These are phyloP conservation scores for Apteryx owenii DNA, from an alignment of 2,113 vertebrate genomes.

Conservation along the genomic window DNA sequence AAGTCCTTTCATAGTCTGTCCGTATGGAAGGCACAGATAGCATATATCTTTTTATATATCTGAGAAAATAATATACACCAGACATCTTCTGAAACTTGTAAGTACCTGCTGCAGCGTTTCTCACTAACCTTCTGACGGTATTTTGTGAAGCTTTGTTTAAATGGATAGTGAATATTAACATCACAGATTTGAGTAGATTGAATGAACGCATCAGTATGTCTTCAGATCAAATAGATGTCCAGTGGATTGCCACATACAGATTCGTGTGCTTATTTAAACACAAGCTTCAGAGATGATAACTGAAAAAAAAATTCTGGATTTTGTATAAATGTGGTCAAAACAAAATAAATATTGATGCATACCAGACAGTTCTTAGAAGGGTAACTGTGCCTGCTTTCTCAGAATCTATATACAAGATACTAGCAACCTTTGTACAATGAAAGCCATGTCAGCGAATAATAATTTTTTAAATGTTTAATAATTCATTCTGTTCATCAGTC, in stretches of 20 bases:
- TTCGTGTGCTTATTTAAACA: slow-evolving; percentile 17
- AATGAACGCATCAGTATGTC: slow-evolving; percentile 3
- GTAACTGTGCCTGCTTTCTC: not conserved
- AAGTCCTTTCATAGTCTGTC: not conserved
- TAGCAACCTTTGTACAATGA: not conserved
- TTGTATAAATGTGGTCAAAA: not conserved
- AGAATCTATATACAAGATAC: not conserved
- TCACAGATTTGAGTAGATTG: slow-evolving; percentile 15
- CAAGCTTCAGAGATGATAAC: not conserved
- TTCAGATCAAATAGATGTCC: slow-evolving; percentile 12
- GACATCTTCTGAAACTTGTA: not conserved
- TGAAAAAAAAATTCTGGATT: not conserved
- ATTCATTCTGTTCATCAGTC: not conserved
- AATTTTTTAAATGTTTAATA: not conserved
- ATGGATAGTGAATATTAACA: slow-evolving; percentile 28
- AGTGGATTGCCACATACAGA: not conserved
- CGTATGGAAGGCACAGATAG: not conserved
- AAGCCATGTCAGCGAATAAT: not conserved
- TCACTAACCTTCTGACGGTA: not conserved
- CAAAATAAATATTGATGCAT: not conserved
- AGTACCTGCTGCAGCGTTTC: not conserved
- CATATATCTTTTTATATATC: not conserved
- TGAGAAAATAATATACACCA: not conserved
- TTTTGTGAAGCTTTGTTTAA: slow-evolving; percentile 25
- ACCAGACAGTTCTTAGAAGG: not conserved